Evolutionary conservation across 2,797 vertebrate species (phyloP).

Genomic region (Ataeniobius toweri): DNA sequence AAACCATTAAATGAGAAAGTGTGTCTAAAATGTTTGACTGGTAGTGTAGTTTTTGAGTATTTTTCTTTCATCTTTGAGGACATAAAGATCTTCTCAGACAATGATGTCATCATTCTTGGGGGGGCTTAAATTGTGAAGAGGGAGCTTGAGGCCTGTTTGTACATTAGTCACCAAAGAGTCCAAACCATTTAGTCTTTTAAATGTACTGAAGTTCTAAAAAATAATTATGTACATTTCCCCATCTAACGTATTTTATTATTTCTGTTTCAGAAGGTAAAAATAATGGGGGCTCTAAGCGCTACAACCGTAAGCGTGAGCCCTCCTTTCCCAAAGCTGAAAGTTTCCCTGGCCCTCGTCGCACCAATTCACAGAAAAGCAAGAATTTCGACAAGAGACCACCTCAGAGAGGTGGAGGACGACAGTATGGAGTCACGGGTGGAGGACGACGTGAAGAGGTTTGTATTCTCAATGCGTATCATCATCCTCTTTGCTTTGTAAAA

Average conservation of each 20-base stretch:
- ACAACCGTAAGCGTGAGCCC: constrained; percentile 93
- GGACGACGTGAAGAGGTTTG: constrained; percentile 99
- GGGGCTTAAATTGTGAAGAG: neutral
- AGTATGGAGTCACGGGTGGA: constrained; percentile 89
- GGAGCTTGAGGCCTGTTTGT: neutral
- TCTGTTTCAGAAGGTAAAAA: constrained; percentile 88
- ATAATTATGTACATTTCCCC: neutral
- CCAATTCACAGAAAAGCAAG: constrained; percentile 99
- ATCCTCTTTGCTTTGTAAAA: neutral
- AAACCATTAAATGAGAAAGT: too few species aligned
- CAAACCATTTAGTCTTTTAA: neutral
- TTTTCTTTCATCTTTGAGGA: too few species aligned
- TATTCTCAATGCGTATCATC: neutral
- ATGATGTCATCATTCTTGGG: neutral
- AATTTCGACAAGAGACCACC: constrained; percentile 98
- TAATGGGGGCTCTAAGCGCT: constrained; percentile 91
- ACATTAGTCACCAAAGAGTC: neutral
- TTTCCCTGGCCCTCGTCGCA: constrained; percentile 89
- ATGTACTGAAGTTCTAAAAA: neutral
- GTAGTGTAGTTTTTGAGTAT: too few species aligned
- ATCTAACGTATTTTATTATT: neutral
- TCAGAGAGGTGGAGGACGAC: constrained; percentile 88
- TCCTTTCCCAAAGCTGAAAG: constrained; percentile 91
- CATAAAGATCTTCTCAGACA: neutral
- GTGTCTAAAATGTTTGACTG: too few species aligned